Evolutionary conservation across 2,888 invertebrate species (phyloP).

Genomic region (Pollenia griseotomentosa): DNA sequence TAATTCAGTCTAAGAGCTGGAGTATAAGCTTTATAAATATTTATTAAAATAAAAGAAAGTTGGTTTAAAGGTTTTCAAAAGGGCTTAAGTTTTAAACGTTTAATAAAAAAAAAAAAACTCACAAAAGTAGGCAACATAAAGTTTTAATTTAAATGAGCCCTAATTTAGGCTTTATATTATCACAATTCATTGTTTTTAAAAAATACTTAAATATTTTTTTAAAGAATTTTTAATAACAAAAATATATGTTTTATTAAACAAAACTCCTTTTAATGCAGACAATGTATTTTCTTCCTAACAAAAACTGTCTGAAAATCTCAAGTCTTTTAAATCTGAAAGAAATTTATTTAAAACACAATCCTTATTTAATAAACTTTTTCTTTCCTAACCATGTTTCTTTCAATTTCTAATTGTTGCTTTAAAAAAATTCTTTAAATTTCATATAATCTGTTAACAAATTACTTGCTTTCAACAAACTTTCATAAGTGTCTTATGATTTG

Average conservation of each 20-base stretch:
- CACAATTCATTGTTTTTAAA: neutral
- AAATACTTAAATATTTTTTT: neutral
- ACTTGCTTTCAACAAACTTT: neutral
- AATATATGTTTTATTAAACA: no score
- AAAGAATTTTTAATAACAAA: no score
- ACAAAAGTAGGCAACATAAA: conserved; percentile 41
- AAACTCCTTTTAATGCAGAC: neutral
- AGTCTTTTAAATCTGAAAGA: no score
- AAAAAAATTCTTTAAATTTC: neutral
- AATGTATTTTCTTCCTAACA: no score
- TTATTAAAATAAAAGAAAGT: conserved; percentile 25
- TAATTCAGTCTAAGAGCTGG: conserved; percentile 48
- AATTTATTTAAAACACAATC: no score
- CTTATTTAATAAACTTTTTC: no score
- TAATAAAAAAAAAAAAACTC: neutral
- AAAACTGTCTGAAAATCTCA: no score
- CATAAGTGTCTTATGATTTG: conserved; percentile 6
- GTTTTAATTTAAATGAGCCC: conserved; percentile 11
- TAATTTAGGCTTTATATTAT: conserved; percentile 32
- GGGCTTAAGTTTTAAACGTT: conserved; percentile 3
- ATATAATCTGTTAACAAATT: neutral
- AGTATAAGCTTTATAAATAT: conserved; percentile 23
- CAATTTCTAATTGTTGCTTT: no score
- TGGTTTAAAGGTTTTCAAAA: conserved; percentile 12
- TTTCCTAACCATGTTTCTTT: no score